Percentiles rank a stretch among this genome's conserved stretches.
These are phyloP conservation scores for Ostrea edulis DNA, from an alignment of 1,140 invertebrate genomes.

Conservation along the genomic window DNA sequence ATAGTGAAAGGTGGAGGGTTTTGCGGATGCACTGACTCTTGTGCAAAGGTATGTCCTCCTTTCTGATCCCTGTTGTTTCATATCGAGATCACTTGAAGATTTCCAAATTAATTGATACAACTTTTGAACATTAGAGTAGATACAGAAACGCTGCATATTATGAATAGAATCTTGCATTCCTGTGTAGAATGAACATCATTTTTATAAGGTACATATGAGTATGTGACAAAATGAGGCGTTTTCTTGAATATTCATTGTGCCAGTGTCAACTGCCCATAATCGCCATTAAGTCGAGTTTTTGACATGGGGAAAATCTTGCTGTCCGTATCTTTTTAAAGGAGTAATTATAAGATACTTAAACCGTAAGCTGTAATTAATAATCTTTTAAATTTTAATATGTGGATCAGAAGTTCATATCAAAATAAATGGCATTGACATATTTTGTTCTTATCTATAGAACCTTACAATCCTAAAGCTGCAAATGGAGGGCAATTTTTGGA, in stretches of 20 bases:
- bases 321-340: too few species aligned
- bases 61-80: background rate
- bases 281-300: too few species aligned
- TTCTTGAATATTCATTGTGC: background rate
- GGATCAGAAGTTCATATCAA: too few species aligned
- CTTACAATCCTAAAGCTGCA: too few species aligned
- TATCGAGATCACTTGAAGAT: background rate
- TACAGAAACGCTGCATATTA: background rate
- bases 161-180: background rate
- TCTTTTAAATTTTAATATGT: too few species aligned
- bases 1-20: slow-evolving; percentile 61
- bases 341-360: too few species aligned
- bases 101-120: background rate
- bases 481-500: too few species aligned
- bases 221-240: background rate
- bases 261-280: too few species aligned
- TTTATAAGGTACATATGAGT: background rate
- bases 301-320: too few species aligned
- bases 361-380: too few species aligned
- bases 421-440: too few species aligned
- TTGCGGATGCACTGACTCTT: slow-evolving; percentile 61
- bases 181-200: background rate
- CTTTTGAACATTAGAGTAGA: background rate
- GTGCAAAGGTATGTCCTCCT: slow-evolving; percentile 56
- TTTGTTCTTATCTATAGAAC: too few species aligned